Conservation (phyloP, 2,888 invertebrate species). For the Mythimna ferrago region DNA sequence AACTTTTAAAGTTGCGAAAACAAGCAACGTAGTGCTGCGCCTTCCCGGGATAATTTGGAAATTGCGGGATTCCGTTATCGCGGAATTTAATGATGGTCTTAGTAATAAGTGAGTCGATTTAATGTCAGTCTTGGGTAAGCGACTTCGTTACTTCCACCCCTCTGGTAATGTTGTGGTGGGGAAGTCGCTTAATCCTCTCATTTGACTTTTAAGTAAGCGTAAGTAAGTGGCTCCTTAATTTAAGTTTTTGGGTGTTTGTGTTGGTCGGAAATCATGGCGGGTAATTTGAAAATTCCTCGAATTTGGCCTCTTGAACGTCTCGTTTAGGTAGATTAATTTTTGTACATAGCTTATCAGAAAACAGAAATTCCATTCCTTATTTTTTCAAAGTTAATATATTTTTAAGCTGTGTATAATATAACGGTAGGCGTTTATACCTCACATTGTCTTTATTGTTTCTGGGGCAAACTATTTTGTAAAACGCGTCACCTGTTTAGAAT, state of each 20-base stretch:
- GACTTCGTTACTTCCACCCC: conserved; percentile 59
- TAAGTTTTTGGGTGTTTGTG: conserved; percentile 44
- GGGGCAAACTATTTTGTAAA: no score
- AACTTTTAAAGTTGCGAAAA: conserved; percentile 71
- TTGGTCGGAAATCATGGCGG: conserved; percentile 2
- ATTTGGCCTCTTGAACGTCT: background rate
- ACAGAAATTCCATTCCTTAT: background rate
- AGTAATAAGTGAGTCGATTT: conserved; percentile 57
- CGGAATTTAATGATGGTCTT: conserved; percentile 58
- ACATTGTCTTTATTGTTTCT: no score
- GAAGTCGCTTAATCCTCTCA: conserved; percentile 45
- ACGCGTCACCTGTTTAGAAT: no score
- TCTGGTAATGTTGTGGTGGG: conserved; percentile 43
- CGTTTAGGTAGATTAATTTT: background rate
- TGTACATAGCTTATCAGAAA: background rate
- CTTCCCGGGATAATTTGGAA: conserved; percentile 29
- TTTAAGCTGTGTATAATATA: no score
- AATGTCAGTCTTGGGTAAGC: conserved; percentile 56
- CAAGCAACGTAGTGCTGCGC: conserved; percentile 45
- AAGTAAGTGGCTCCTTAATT: conserved; percentile 46
- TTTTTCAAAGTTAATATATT: no score
- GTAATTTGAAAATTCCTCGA: background rate
- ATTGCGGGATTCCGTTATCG: conserved; percentile 55
- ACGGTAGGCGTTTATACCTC: no score
- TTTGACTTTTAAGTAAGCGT: conserved; percentile 58